Conservation (phyloP, 2,113 vertebrate species). For the Nannobrachium achirus region DNA sequence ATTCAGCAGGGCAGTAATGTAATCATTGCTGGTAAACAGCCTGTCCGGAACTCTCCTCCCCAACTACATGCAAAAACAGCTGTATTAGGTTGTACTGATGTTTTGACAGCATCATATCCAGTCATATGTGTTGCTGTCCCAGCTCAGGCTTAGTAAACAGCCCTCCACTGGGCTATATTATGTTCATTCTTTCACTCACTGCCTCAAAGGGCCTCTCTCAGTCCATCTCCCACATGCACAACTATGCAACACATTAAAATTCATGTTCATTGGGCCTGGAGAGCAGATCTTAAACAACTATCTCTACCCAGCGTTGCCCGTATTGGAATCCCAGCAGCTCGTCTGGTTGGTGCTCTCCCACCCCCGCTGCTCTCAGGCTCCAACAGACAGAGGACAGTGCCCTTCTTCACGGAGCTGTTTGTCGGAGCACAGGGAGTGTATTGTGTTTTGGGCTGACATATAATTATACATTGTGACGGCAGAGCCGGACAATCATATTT, state of each 20-base stretch:
- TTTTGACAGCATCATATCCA: no score
- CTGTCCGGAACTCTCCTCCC: no score
- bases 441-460: slow-evolving; percentile 70
- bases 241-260: slow-evolving; percentile 76
- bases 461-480: slow-evolving; percentile 54
- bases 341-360: slow-evolving; percentile 50
- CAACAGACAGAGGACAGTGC: slow-evolving; percentile 74
- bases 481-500: slow-evolving; percentile 73
- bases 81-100: no score
- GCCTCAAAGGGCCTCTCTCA: slow-evolving; percentile 56
- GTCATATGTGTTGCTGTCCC: no score
- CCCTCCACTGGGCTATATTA: slow-evolving; percentile 16
- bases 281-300: slow-evolving; percentile 66
- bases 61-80: no score
- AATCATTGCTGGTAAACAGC: no score
- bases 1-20: no score
- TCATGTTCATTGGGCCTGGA: slow-evolving; percentile 69
- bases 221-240: slow-evolving; percentile 70
- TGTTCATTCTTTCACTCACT: slow-evolving; percentile 44
- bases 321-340: slow-evolving; percentile 75
- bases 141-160: slow-evolving; percentile 23
- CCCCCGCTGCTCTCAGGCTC: slow-evolving; percentile 48
- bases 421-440: slow-evolving; percentile 70
- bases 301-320: slow-evolving; percentile 58
- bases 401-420: slow-evolving; percentile 59